Conservation (phyloP, 2,113 vertebrate species). For the Pantherophis guttatus region DNA sequence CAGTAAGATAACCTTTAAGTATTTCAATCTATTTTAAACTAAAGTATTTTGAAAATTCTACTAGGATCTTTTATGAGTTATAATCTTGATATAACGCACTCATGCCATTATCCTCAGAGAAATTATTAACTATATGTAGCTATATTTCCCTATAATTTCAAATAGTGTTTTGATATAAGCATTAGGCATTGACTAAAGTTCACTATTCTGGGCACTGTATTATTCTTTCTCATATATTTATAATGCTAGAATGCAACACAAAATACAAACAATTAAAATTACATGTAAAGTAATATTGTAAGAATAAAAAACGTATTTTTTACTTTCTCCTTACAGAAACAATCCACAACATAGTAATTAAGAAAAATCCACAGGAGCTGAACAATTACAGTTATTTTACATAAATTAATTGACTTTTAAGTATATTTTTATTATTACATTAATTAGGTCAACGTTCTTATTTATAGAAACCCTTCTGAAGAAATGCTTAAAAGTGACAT, state of each 20-base stretch:
- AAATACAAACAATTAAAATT: not conserved
- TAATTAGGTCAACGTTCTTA: not conserved
- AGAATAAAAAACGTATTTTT: not conserved
- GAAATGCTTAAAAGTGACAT: not conserved
- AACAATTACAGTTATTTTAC: not conserved
- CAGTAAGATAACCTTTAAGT: not conserved
- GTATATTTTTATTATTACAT: not conserved
- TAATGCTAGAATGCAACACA: not conserved
- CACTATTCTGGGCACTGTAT: not conserved
- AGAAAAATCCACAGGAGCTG: not conserved
- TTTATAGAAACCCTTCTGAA: not conserved
- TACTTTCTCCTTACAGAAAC: not conserved
- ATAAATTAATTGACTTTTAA: not conserved
- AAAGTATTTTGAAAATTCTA: constrained; percentile 4
- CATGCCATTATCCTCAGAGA: not conserved
- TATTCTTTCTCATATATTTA: not conserved
- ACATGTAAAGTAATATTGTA: not conserved
- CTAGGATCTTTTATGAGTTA: not conserved
- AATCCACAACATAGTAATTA: not conserved
- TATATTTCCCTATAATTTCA: not conserved
- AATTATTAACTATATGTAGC: not conserved
- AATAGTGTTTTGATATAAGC: not conserved
- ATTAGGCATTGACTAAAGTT: constrained; percentile 15
- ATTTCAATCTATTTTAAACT: not conserved
- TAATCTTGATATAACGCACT: not conserved